A percentile compares a stretch with the other conserved stretches of the same genome.
Evolutionary conservation across 2,888 invertebrate genomes (phyloP).

Genomic region (Drosophila cognata): DNA sequence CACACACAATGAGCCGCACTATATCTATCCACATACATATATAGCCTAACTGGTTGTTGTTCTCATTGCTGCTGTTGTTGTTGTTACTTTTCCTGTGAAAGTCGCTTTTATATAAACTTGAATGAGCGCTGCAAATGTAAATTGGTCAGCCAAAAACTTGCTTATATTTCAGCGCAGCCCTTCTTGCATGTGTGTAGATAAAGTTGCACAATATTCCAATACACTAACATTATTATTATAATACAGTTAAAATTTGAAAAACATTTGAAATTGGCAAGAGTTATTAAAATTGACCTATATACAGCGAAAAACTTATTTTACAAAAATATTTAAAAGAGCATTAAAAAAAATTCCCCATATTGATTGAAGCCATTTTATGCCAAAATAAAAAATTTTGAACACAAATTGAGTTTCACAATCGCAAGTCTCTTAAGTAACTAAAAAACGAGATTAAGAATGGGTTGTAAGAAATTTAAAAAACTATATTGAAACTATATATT

Average conservation of each 20-base stretch:
- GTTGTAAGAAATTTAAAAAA: not conserved
- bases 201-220: not conserved
- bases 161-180: constrained; percentile 17
- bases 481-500: not conserved
- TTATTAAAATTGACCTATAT: not conserved
- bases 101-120: constrained; percentile 75
- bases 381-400: not conserved
- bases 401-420: not conserved
- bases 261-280: not conserved
- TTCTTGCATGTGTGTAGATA: not conserved
- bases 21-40: constrained; percentile 7
- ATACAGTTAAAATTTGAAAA: not conserved
- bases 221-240: not conserved
- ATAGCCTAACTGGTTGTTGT: constrained; percentile 20
- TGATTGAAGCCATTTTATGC: not conserved
- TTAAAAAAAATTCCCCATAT: accelerated
- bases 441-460: not conserved
- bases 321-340: not conserved
- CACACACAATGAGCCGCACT: constrained; percentile 66
- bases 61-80: constrained; percentile 39
- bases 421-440: not conserved
- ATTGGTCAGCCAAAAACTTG: constrained; percentile 33
- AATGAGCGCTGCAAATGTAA: constrained; percentile 52
- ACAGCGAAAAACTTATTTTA: not conserved
- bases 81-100: constrained; percentile 46